phyloP scores from a whole-genome alignment of 2,888 invertebrate genomes.

The Pyrocoelia pectoralis region DNA sequence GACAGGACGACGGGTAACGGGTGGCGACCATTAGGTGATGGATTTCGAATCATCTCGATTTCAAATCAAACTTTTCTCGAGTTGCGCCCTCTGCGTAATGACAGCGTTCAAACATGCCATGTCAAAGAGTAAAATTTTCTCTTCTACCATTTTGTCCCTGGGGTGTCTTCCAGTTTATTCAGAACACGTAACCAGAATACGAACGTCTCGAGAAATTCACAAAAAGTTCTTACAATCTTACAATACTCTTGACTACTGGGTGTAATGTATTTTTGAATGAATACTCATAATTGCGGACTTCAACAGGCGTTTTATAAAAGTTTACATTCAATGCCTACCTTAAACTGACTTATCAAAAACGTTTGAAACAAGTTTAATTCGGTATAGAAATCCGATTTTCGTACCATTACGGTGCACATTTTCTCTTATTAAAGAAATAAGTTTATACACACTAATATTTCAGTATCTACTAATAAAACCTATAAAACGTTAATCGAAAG shows the following conservation, averaged over 20 bases:
- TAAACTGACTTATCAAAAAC: slow-evolving; percentile 28
- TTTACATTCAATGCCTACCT: slow-evolving; percentile 24
- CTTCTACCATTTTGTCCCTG: slow-evolving; percentile 44
- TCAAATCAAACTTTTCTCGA: slow-evolving; percentile 51
- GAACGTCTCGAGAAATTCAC: slow-evolving; percentile 44
- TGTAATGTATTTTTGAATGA: slow-evolving; percentile 42
- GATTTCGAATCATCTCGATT: slow-evolving; percentile 56
- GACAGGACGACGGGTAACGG: slow-evolving; percentile 45
- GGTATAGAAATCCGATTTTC: slow-evolving; percentile 24
- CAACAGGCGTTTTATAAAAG: slow-evolving; percentile 38
- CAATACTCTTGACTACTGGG: slow-evolving; percentile 35
- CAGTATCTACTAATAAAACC: slow-evolving; percentile 16
- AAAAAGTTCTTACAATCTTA: slow-evolving; percentile 41
- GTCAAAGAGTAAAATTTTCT: slow-evolving; percentile 45
- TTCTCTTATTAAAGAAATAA: slow-evolving; percentile 31
- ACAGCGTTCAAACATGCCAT: slow-evolving; percentile 46
- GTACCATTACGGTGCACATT: slow-evolving; percentile 17
- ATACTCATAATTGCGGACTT: slow-evolving; percentile 48
- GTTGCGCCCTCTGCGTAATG: slow-evolving; percentile 47
- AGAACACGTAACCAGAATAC: slow-evolving; percentile 46
- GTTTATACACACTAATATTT: neutral
- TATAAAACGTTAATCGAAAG: slow-evolving; percentile 48
- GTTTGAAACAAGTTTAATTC: slow-evolving; percentile 33
- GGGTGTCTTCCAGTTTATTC: slow-evolving; percentile 45
- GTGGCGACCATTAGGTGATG: slow-evolving; percentile 53